Base-by-base conservation (phyloP, 2,888 invertebrate genomes). In the Helleia helle region DNA sequence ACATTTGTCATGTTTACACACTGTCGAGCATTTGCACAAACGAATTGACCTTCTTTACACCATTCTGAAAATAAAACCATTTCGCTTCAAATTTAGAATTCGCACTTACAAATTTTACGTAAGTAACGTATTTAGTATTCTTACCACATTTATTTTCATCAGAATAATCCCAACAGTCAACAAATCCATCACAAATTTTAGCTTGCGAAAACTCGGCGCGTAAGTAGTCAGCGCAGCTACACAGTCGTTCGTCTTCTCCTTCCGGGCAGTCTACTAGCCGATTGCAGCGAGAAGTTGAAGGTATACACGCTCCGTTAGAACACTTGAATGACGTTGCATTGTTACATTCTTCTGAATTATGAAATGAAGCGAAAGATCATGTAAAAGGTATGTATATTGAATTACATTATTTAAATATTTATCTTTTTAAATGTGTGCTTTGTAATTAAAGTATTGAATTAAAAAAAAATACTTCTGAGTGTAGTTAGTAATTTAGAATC, bases 111-210 rank as follows among this genome's bases (percentile, higher is more conserved):
- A n/a, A n/a, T n/a, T n/a, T n/a, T n/a, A n/a, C n/a, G n/a, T n/a
- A n/a, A n/a, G n/a, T n/a, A n/a, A n/a, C n/a, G n/a, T n/a, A n/a
- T n/a, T n/a, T n/a, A n/a, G n/a, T 9, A 6, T 15, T 9, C 42
- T 71, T 84, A 92, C 92, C 92, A 64, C 93, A 93, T 51, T 89
- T 86, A 55, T 88, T 88, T 71, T 93, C 93, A 64, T 93, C 93
- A 0, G 92, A 90, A 60, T 89, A 92, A 63, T 93, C 93, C 89
- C 90, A 91, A 58, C 93, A 93, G 58, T 93, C 93, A 1, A 91
- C 88, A 15, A 91, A 85, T 1, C 93, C 93, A 56, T 93, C 93
- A 59, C 93, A 93, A 37, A 93, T 90, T 68, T 93, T 93, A 8
- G 90, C 86, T 46, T 89, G 80, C 0, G 91, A 81, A 49, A 88